Base-by-base conservation (phyloP, 2,888 invertebrate species). In the Amblyteles armatorius region DNA sequence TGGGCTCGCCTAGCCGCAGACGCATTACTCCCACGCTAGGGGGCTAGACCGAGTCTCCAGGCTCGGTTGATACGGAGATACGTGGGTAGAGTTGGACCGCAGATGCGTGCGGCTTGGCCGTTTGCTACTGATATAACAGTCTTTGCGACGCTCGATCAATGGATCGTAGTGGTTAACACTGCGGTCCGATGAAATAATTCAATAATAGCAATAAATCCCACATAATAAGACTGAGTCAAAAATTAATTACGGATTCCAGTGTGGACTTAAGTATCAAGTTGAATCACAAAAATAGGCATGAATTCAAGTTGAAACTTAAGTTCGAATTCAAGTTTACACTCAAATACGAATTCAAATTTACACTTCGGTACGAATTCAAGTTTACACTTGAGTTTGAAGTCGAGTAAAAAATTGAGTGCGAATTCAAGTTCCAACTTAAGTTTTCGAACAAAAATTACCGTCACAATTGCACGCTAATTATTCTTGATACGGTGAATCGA, bases 1-100 rank as follows among this genome's bases (percentile, higher is more conserved):
- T n/a, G 68, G 57, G 44, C 36, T 72, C 33, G 48, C 65, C 19
- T 57, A 73, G 80, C 77, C 84, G 48, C 84, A 78, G 77, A 84
- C 72, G 72, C 72, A 77, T 74, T 80, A 80, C 84, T 84, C 84
- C 84, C 84, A 84, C 84, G 80, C 81, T 81, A 81, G 60, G 57
- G 65, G 63, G 55, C 72, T 78, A 60, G 77, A 72, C 77, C 44
- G 73, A 73, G 68, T 71, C 83, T 67, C 74, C 50, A 71, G 57
- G 44, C 79, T 73, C 78, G 50, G 36, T 3, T 36, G 60, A 67
- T 78, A 73, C 68, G 67, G 52, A 36, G 68, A 73, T 29, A 78
- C 22, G 33, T 80, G 65, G 65, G 65, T 52, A 57, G 36, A 29
- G 50, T 13, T 72, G 55, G 71, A 82, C 71, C 63, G 55, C 79